Conservation (phyloP, 2,888 invertebrate genomes). For the Noctua fimbriata region DNA sequence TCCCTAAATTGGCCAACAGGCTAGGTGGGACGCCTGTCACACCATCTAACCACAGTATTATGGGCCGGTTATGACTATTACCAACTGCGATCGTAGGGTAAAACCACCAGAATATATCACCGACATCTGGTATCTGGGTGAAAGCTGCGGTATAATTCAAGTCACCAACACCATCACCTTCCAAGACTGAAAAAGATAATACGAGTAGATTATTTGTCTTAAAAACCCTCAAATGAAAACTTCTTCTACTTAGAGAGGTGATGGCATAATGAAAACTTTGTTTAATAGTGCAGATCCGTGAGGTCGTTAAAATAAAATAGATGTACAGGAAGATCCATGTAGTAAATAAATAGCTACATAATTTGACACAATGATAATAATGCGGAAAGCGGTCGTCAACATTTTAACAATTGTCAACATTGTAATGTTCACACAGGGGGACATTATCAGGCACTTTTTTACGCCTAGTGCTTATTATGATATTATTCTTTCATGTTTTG, state of each 20-base stretch:
- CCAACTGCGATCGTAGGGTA: constrained; percentile 92
- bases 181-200: constrained; percentile 73
- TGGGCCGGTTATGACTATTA: constrained; percentile 87
- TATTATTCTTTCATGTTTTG: constrained; percentile 16
- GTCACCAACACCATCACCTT: constrained; percentile 87
- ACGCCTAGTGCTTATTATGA: constrained; percentile 10
- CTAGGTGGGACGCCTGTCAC: constrained; percentile 95
- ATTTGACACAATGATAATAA: constrained; percentile 37
- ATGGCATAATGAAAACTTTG: neutral
- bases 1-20: constrained; percentile 96
- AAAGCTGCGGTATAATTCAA: constrained; percentile 93
- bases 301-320: constrained; percentile 2
- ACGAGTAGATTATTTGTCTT: neutral
- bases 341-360: constrained; percentile 31
- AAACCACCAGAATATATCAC: constrained; percentile 97
- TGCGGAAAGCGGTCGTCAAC: constrained; percentile 41
- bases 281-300: neutral
- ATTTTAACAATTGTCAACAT: constrained; percentile 25
- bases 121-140: constrained; percentile 92
- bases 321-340: constrained; percentile 15
- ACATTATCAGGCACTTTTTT: constrained; percentile 26
- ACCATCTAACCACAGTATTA: constrained; percentile 97
- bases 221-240: neutral
- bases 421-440: constrained; percentile 15
- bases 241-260: neutral